These are phyloP conservation scores for Cassiopea andromeda DNA, from an alignment of 30 jellyfish, hydroid and myxozoan species.

Conservation along the genomic window DNA sequence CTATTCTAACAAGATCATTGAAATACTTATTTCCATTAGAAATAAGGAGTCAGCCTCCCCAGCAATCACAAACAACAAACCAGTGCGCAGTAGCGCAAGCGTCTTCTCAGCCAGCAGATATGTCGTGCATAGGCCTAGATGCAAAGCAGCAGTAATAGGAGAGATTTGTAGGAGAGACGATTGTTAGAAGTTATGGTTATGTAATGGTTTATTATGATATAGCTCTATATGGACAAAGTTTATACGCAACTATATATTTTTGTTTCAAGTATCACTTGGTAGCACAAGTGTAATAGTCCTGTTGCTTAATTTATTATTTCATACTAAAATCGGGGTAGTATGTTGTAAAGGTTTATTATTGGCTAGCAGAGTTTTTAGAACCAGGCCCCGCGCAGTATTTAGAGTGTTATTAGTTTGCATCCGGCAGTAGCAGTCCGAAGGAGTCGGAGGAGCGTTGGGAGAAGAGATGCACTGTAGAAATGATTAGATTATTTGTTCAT, in stretches of 20 bases:
- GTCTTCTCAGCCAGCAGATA: neutral
- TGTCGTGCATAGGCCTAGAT: conserved; percentile 21
- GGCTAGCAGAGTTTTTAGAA: neutral
- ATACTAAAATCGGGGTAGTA: conserved; percentile 28
- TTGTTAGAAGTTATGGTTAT: neutral
- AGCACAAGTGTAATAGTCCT: neutral
- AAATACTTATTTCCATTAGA: conserved; percentile 45
- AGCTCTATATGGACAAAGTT: neutral
- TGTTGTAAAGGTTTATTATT: conserved; percentile 11
- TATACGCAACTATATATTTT: neutral
- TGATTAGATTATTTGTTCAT: too few relatives aligned
- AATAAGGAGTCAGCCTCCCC: conserved; percentile 4
- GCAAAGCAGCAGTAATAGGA: conserved; percentile 45
- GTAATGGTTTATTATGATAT: neutral
- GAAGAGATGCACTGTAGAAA: too few relatives aligned
- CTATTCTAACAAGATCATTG: conserved; percentile 27
- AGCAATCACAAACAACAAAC: neutral
- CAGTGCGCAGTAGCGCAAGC: conserved; percentile 3
- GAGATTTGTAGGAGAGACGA: conserved; percentile 19
- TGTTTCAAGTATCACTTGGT: neutral
- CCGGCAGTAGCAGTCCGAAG: too few relatives aligned
- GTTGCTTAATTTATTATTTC: neutral
- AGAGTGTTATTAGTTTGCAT: neutral
- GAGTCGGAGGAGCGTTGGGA: too few relatives aligned
- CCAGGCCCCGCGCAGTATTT: neutral